Conservation (phyloP, 2,113 vertebrate genomes). For the Podilymbus podiceps region DNA sequence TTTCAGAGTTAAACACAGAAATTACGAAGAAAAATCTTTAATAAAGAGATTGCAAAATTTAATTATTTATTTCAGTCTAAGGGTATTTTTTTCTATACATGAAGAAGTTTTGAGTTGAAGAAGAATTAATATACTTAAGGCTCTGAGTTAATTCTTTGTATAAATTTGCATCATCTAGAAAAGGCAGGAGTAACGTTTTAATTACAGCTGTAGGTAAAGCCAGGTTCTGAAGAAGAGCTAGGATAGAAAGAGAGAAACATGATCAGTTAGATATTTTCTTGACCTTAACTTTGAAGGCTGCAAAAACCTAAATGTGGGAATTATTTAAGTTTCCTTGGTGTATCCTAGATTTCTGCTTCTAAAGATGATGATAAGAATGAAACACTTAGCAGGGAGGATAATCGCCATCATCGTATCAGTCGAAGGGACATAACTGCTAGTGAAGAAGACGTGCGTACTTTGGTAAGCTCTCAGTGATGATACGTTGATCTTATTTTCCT, state of each 20-base stretch:
- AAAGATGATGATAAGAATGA: slow-evolving; percentile 77
- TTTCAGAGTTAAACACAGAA: background rate
- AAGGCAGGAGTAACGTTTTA: background rate
- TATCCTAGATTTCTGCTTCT: slow-evolving; percentile 61
- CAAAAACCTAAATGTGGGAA: background rate
- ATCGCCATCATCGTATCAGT: slow-evolving; percentile 68
- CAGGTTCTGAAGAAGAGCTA: background rate
- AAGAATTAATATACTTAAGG: background rate
- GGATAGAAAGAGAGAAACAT: background rate
- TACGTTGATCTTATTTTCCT: background rate
- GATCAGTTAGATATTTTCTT: background rate
- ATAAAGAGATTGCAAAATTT: background rate
- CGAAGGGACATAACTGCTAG: slow-evolving; percentile 75
- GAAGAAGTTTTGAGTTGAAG: background rate
- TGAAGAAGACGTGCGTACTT: slow-evolving; percentile 77
- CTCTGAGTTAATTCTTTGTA: background rate
- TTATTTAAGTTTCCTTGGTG: background rate
- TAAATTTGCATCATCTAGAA: background rate
- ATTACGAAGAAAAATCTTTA: background rate
- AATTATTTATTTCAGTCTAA: background rate
- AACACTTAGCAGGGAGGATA: slow-evolving; percentile 67
- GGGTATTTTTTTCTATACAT: background rate
- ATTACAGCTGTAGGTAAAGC: background rate
- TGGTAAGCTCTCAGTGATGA: slow-evolving; percentile 74
- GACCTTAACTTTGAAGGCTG: background rate